phyloP scores from a whole-genome alignment of 2,113 vertebrate genomes.

The Picathartes gymnocephalus region DNA sequence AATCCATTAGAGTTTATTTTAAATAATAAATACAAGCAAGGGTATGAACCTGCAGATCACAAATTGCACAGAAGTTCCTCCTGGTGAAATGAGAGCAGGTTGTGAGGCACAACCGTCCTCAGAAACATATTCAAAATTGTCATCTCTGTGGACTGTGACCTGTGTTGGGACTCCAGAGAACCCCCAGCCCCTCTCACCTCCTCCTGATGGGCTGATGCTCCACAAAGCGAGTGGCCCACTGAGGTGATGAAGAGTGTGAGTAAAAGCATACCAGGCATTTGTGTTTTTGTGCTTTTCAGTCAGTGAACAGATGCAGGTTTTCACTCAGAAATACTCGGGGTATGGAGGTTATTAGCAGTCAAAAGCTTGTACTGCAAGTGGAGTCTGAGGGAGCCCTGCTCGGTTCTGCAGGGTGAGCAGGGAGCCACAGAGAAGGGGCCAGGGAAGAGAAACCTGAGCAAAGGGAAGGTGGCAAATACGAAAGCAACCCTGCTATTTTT shows the following conservation, averaged over 20 bases:
- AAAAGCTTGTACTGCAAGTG: not conserved
- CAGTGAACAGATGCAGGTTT: fast-evolving
- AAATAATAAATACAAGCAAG: not conserved
- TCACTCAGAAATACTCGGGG: fast-evolving
- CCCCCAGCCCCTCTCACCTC: not conserved
- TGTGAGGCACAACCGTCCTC: not conserved
- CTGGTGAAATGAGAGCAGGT: not conserved
- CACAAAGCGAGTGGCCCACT: not conserved
- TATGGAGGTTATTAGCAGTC: fast-evolving
- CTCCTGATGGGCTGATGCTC: not conserved
- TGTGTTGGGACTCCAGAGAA: fast-evolving
- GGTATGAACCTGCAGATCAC: not conserved
- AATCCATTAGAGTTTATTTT: not conserved
- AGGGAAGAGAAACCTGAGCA: not conserved
- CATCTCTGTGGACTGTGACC: not conserved
- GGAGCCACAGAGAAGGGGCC: not conserved
- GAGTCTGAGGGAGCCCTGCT: fast-evolving
- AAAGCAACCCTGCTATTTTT: not conserved
- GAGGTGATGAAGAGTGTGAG: not conserved
- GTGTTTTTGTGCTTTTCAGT: not conserved
- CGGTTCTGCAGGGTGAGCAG: fast-evolving
- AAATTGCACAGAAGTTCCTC: not conserved
- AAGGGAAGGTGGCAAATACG: not conserved
- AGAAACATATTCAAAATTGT: not conserved
- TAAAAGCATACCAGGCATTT: not conserved